A percentile compares a stretch with the other conserved stretches of the same genome.
Conservation (phyloP, 1,140 invertebrate genomes). For the Pantala flavescens region DNA sequence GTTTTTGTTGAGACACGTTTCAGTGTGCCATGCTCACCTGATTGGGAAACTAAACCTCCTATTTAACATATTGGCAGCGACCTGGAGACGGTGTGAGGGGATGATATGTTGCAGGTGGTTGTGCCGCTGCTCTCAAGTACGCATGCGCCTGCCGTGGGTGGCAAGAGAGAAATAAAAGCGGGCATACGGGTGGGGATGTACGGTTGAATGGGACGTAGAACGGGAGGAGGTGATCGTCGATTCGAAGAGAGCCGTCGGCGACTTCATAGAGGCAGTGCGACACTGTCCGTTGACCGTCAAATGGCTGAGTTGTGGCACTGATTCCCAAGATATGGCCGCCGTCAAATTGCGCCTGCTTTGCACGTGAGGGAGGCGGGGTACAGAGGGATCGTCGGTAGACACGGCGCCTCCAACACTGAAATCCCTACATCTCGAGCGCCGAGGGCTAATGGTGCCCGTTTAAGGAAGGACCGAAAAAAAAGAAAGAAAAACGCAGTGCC, state of each 20-base stretch:
- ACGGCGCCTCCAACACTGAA: too few species aligned
- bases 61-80: constrained; percentile 1
- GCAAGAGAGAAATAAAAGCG: not conserved
- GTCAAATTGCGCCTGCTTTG: not conserved
- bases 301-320: not conserved
- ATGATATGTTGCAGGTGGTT: not conserved
- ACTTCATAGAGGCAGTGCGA: not conserved
- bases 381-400: too few species aligned
- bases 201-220: not conserved
- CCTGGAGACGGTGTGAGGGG: not conserved
- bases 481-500: not conserved
- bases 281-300: not conserved
- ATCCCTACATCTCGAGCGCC: constrained; percentile 2
- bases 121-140: constrained; percentile 2
- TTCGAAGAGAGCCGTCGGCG: not conserved
- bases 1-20: not conserved
- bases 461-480: not conserved
- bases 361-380: not conserved
- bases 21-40: not conserved
- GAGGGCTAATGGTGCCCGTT: not conserved
- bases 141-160: not conserved
- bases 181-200: not conserved
- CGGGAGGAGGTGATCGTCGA: not conserved
- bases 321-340: not conserved
- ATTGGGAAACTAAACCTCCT: constrained; percentile 9